Conservation (phyloP, 2,797 vertebrate genomes). For the Etheostoma perlongum region DNA sequence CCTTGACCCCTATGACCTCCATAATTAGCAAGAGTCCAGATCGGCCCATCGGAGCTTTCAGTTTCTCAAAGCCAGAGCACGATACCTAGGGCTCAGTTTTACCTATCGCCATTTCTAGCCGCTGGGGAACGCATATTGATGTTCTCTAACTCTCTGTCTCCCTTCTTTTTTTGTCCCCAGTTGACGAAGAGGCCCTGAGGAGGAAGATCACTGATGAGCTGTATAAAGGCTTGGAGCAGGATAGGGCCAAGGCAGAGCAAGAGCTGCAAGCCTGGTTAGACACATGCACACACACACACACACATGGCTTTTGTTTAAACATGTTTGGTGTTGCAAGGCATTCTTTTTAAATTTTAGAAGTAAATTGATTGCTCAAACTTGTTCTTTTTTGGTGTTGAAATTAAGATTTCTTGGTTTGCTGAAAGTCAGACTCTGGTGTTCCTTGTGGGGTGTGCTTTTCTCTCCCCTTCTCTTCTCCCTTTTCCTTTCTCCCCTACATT, state of each 20-base stretch:
- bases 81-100: too few species aligned
- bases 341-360: neutral
- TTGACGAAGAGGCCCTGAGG: constrained; percentile 91
- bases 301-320: constrained; percentile 13
- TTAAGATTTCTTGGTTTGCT: neutral
- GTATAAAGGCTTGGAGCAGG: constrained; percentile 88
- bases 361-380: neutral
- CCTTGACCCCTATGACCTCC: too few species aligned
- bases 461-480: neutral
- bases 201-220: constrained; percentile 93
- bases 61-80: too few species aligned
- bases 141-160: constrained; percentile 7
- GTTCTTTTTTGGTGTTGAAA: constrained; percentile 15
- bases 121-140: too few species aligned
- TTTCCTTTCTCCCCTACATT: neutral
- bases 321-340: neutral
- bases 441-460: neutral
- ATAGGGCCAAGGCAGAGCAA: constrained; percentile 88
- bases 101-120: too few species aligned
- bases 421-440: neutral
- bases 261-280: constrained; percentile 91
- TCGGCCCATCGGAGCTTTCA: too few species aligned
- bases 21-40: too few species aligned
- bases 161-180: constrained; percentile 71
- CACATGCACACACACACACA: constrained; percentile 16